Conservation (phyloP, 2,113 vertebrate genomes). For the Montifringilla adamsi region DNA sequence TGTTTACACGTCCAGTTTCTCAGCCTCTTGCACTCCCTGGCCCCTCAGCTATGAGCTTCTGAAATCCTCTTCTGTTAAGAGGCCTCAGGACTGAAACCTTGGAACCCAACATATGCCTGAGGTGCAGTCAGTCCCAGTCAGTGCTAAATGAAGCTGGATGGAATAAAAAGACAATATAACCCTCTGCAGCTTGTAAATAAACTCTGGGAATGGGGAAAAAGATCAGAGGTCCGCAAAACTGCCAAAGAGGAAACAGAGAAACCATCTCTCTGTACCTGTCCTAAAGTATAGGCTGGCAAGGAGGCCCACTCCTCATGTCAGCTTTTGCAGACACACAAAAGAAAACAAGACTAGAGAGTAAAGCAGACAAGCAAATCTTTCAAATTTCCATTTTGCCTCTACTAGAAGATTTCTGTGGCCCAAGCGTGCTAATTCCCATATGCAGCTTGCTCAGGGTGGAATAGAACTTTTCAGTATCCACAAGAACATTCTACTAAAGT, state of each 20-base stretch:
- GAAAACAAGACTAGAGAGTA: neutral
- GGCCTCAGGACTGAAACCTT: neutral
- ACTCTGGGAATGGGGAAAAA: neutral
- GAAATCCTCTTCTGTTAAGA: neutral
- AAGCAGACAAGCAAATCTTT: neutral
- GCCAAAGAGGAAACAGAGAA: neutral
- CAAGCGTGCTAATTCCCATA: neutral
- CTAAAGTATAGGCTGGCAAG: neutral
- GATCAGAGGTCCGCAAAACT: neutral
- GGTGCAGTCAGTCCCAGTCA: accelerated
- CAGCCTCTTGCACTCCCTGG: neutral
- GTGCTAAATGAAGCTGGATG: neutral
- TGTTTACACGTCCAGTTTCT: neutral
- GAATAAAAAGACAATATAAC: neutral
- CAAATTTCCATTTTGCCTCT: neutral
- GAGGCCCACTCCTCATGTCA: neutral
- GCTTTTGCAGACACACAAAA: neutral
- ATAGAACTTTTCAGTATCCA: neutral
- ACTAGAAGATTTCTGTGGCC: neutral
- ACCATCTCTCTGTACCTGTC: neutral
- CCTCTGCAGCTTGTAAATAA: neutral
- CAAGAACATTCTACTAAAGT: neutral
- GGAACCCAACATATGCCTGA: neutral
- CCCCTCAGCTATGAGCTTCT: neutral
- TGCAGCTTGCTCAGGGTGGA: neutral